Conservation (phyloP, 2,888 invertebrate genomes). For the Loripinus fragilis region DNA sequence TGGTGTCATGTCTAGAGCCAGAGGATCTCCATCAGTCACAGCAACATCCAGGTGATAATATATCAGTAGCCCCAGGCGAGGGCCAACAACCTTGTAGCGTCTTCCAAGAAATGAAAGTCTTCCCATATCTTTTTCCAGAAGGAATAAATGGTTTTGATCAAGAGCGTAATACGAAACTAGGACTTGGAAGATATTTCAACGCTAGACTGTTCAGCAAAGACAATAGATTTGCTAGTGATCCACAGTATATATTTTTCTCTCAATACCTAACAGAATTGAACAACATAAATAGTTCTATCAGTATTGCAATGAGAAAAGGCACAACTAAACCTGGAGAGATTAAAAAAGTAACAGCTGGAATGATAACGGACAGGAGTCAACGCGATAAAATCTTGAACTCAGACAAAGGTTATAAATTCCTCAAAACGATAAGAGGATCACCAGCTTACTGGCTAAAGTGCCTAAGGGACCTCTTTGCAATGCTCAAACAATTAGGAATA, state of each 20-base stretch:
- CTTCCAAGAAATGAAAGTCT: slow-evolving; percentile 21
- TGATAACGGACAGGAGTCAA: not conserved
- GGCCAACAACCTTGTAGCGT: slow-evolving; percentile 16
- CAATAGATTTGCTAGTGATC: slow-evolving; percentile 28
- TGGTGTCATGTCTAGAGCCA: slow-evolving; percentile 19
- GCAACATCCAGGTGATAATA: slow-evolving; percentile 13
- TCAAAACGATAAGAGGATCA: slow-evolving; percentile 25
- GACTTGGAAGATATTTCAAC: slow-evolving; percentile 19
- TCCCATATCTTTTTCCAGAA: slow-evolving; percentile 33
- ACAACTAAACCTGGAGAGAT: not conserved
- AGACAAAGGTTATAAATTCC: slow-evolving; percentile 9
- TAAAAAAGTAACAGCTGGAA: slow-evolving; percentile 12
- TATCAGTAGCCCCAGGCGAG: slow-evolving; percentile 16
- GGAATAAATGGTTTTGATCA: slow-evolving; percentile 22
- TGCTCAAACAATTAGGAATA: slow-evolving; percentile 50
- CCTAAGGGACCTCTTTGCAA: slow-evolving; percentile 43
- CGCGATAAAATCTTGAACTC: not conserved
- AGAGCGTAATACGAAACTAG: slow-evolving; percentile 14
- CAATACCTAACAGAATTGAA: slow-evolving; percentile 26
- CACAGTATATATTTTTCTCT: slow-evolving; percentile 31
- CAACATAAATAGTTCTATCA: not conserved
- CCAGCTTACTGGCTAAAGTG: slow-evolving; percentile 27
- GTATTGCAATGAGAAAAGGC: slow-evolving; percentile 22
- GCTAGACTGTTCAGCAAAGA: slow-evolving; percentile 23
- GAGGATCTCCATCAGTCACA: slow-evolving; percentile 20